Evolutionary conservation across 2,888 invertebrate genomes (phyloP).

Genomic region (Stenurella melanura): DNA sequence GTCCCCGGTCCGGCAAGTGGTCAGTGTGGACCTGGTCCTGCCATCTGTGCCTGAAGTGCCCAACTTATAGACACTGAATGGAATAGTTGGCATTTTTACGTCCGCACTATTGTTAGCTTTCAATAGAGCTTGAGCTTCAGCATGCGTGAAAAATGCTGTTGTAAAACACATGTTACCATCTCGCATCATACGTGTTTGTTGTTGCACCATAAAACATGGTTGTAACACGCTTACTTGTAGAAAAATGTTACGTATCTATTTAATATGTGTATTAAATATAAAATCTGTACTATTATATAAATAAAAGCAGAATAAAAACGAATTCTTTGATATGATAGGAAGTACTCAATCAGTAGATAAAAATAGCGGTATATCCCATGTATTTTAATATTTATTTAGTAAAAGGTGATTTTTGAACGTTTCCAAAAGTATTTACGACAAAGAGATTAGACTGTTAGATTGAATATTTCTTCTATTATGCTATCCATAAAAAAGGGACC

Average conservation of each 20-base stretch:
- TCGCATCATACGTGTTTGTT: slow-evolving; percentile 27
- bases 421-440: too few relatives aligned
- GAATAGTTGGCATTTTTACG: slow-evolving; percentile 64
- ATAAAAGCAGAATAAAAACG: background rate
- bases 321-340: too few relatives aligned
- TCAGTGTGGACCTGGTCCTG: slow-evolving; percentile 49
- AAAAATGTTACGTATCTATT: slow-evolving; percentile 3
- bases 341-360: too few relatives aligned
- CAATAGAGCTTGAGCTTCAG: slow-evolving; percentile 45
- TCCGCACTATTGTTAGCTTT: slow-evolving; percentile 55
- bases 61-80: slow-evolving; percentile 61
- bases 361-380: too few relatives aligned
- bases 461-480: too few relatives aligned
- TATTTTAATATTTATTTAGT: too few relatives aligned
- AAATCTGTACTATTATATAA: background rate
- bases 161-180: slow-evolving; percentile 34
- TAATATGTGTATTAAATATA: background rate
- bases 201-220: slow-evolving; percentile 9
- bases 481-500: too few relatives aligned
- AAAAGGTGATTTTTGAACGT: too few relatives aligned
- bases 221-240: background rate
- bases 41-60: slow-evolving; percentile 67
- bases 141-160: slow-evolving; percentile 45
- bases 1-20: slow-evolving; percentile 28
- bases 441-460: too few relatives aligned